phyloP scores from a whole-genome alignment of 2,797 vertebrate genomes.

The Bovichtus diacanthus region DNA sequence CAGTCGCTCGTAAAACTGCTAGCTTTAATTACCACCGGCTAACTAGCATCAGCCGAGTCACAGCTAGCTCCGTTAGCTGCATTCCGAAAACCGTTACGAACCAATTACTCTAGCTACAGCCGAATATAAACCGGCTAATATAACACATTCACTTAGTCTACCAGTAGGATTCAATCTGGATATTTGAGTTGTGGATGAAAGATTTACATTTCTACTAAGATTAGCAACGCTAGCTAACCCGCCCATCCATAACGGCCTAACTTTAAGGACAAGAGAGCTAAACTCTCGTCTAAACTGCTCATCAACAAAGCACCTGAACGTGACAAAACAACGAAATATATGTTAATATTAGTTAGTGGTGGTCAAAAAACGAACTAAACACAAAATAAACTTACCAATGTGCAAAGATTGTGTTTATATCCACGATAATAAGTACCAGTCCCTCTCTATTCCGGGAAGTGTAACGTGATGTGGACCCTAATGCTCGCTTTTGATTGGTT shows the following conservation, averaged over 20 bases:
- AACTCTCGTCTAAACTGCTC: not conserved
- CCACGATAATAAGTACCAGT: slow-evolving; percentile 22
- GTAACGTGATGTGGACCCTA: not conserved
- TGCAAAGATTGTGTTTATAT: slow-evolving; percentile 28
- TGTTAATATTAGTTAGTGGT: not conserved
- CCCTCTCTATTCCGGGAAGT: slow-evolving; percentile 63
- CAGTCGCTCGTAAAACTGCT: not conserved
- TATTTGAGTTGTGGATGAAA: not conserved
- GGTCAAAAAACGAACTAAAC: not conserved
- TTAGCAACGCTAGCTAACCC: slow-evolving; percentile 46
- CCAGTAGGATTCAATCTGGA: rapidly evolving
- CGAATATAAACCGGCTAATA: too few species aligned
- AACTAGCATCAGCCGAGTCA: not conserved
- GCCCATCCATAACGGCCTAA: slow-evolving; percentile 58
- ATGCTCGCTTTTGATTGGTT: slow-evolving; percentile 50
- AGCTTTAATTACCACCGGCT: not conserved
- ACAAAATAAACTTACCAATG: slow-evolving; percentile 54
- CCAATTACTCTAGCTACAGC: not conserved
- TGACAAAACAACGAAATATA: not conserved
- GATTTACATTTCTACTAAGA: not conserved
- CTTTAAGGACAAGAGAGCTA: slow-evolving; percentile 15
- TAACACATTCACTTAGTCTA: rapidly evolving
- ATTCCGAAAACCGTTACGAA: not conserved
- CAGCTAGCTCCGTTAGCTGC: slow-evolving; percentile 11
- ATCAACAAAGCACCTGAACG: not conserved